Evolutionary conservation across 2,888 invertebrate species (phyloP).

Genomic region (Quadroppia sp.): DNA sequence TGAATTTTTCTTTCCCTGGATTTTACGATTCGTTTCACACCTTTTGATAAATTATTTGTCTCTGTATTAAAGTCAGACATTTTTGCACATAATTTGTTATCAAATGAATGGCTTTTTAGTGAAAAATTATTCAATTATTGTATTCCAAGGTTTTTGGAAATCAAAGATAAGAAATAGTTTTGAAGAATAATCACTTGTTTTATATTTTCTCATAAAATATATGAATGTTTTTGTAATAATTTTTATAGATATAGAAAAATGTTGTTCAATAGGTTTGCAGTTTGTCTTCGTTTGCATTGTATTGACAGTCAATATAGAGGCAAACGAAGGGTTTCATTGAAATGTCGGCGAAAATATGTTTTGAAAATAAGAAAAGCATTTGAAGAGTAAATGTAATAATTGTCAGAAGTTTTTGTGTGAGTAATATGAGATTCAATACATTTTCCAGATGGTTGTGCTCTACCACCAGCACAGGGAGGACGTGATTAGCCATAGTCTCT

Average conservation of each 20-base stretch:
- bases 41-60: constrained; percentile 21
- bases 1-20: background rate
- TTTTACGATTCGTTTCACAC: constrained; percentile 18
- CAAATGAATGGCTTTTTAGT: constrained; percentile 1
- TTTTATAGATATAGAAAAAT: no score
- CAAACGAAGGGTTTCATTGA: background rate
- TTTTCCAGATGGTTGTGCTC: constrained; percentile 37
- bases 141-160: constrained; percentile 8
- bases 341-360: background rate
- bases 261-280: no score
- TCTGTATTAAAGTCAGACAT: background rate
- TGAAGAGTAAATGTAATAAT: constrained; percentile 28
- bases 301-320: background rate
- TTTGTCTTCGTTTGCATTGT: background rate
- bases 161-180: background rate
- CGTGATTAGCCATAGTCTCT: constrained; percentile 34
- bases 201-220: no score
- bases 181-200: no score
- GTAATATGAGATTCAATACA: constrained; percentile 36
- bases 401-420: constrained; percentile 21
- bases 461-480: background rate
- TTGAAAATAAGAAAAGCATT: background rate
- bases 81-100: background rate
- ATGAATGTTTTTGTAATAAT: no score
- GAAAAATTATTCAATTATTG: background rate